Evolutionary conservation across 2,888 invertebrate species (phyloP).

Genomic region (Melinaea menophilus): DNA sequence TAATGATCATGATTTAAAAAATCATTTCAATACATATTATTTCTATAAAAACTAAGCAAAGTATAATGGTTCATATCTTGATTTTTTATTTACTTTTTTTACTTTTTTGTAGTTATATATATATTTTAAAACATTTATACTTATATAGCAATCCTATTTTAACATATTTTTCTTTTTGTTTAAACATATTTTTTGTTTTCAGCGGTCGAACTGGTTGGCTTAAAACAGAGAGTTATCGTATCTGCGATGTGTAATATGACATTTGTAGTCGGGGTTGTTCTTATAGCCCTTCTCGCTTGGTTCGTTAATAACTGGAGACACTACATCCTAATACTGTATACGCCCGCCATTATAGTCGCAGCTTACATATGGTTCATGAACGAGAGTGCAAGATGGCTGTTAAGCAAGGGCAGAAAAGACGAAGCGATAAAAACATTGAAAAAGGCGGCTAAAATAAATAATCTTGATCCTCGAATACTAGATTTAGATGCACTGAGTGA

Average conservation of each 20-base stretch:
- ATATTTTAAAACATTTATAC: too few relatives aligned
- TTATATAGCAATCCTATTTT: too few relatives aligned
- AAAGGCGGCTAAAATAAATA: conserved; percentile 82
- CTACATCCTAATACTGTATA: conserved; percentile 82
- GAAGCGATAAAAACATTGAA: conserved; percentile 81
- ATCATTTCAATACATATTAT: too few relatives aligned
- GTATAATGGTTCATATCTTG: too few relatives aligned
- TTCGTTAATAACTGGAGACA: conserved; percentile 84
- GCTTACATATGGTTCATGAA: conserved; percentile 85
- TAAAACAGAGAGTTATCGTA: conserved; percentile 84
- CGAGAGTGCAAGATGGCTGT: conserved; percentile 87
- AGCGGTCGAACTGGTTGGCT: conserved; percentile 89
- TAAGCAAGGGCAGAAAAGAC: conserved; percentile 82
- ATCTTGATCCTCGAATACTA: conserved; percentile 67
- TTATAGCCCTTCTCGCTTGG: conserved; percentile 85
- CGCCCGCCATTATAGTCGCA: conserved; percentile 82
- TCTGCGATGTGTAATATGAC: conserved; percentile 86
- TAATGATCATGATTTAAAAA: too few relatives aligned
- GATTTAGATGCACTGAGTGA: conserved; percentile 68
- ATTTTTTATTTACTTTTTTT: too few relatives aligned
- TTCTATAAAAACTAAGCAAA: too few relatives aligned
- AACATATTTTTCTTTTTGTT: too few relatives aligned
- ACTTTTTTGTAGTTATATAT: too few relatives aligned
- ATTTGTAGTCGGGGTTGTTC: conserved; percentile 85
- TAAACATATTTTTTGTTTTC: conserved; percentile 37